Evolutionary conservation across 2,113 vertebrate species (phyloP).

Genomic region (Puma concolor): DNA sequence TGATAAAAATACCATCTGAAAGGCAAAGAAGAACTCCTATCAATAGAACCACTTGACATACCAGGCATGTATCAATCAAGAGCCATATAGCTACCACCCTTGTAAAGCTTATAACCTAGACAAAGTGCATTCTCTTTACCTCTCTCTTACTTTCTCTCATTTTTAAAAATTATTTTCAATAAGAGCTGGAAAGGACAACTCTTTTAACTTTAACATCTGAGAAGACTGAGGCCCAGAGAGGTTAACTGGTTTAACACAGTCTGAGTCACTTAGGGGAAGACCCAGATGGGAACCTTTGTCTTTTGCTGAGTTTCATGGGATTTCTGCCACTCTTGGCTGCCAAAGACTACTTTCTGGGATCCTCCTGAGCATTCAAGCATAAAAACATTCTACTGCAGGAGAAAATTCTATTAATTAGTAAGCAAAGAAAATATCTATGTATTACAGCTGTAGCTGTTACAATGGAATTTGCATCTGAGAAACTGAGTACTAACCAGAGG

Average conservation of each 20-base stretch:
- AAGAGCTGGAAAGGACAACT: background rate
- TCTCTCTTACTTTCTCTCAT: background rate
- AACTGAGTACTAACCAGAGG: background rate
- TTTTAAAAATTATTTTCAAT: constrained; percentile 24
- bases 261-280: background rate
- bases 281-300: background rate
- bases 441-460: background rate
- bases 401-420: constrained; percentile 54
- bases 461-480: background rate
- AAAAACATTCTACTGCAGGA: constrained; percentile 27
- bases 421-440: background rate
- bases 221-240: constrained; percentile 19
- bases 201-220: constrained; percentile 39
- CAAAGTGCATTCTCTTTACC: background rate
- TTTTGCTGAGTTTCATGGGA: constrained; percentile 31
- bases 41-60: constrained; percentile 15
- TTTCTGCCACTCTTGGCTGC: constrained; percentile 20
- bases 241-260: background rate
- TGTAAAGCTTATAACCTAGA: background rate
- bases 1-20: constrained; percentile 45
- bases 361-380: background rate
- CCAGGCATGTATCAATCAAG: background rate
- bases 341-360: constrained; percentile 51
- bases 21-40: constrained; percentile 15
- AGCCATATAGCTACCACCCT: background rate